phyloP scores from a whole-genome alignment of 2,113 vertebrate species.

The Emydura subglobosa region DNA sequence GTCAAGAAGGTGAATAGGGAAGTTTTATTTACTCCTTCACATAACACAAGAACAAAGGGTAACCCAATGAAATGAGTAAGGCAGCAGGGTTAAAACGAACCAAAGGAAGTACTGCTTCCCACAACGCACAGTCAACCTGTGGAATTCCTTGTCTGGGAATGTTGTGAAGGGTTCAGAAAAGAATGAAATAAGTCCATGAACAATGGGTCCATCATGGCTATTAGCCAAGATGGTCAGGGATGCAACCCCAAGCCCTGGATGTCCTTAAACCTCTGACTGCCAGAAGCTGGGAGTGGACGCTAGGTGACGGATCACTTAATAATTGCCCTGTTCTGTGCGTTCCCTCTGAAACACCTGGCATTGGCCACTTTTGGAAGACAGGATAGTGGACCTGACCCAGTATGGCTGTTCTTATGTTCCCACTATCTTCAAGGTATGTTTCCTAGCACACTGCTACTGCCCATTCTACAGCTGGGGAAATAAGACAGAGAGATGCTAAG shows the following conservation, averaged over 20 bases:
- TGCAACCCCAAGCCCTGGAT: not conserved
- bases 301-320: not conserved
- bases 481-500: not conserved
- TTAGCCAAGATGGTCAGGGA: not conserved
- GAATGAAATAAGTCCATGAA: not conserved
- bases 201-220: not conserved
- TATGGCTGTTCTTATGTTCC: not conserved
- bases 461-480: not conserved
- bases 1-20: not conserved
- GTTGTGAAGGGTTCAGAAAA: not conserved
- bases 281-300: not conserved
- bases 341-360: not conserved
- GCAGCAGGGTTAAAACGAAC: not conserved
- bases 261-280: no score
- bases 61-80: not conserved
- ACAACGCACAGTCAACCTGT: not conserved
- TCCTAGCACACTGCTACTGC: not conserved
- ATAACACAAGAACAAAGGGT: not conserved
- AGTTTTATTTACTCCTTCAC: not conserved
- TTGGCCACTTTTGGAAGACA: not conserved
- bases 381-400: not conserved
- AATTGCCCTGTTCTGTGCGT: not conserved
- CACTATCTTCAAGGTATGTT: not conserved
- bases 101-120: not conserved
- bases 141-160: not conserved